Evolutionary conservation across 1,140 invertebrate genomes (phyloP).

Genomic region (Oncopeltus fasciatus): DNA sequence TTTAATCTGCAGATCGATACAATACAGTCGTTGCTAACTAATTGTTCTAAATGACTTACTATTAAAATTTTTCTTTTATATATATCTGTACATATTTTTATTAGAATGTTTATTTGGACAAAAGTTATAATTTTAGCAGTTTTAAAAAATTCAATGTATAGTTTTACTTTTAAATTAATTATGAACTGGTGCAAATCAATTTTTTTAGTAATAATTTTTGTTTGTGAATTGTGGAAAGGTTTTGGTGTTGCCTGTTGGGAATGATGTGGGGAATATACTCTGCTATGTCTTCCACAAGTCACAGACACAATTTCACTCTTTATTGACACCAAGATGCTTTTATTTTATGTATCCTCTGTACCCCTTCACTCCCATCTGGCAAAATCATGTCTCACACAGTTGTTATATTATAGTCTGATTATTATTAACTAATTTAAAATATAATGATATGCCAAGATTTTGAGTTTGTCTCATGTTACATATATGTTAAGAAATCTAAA

Average conservation of each 20-base stretch:
- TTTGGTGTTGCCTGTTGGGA: slow-evolving; percentile 8
- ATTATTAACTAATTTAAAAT: slow-evolving; percentile 10
- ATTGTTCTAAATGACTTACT: slow-evolving; percentile 6
- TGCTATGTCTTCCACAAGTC: slow-evolving; percentile 4
- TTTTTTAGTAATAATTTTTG: neutral
- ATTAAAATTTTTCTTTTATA: neutral
- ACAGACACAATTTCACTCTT: slow-evolving; percentile 1
- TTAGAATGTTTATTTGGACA: slow-evolving; percentile 3
- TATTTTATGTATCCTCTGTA: neutral
- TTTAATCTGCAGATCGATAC: slow-evolving; percentile 10
- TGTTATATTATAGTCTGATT: slow-evolving; percentile 16
- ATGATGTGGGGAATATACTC: slow-evolving; percentile 3
- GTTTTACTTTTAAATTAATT: neutral
- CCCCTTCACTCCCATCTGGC: slow-evolving; percentile 6
- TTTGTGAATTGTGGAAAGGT: slow-evolving; percentile 9
- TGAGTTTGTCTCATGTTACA: slow-evolving; percentile 13
- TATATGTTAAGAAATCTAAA: slow-evolving; percentile 3
- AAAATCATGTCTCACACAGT: slow-evolving; percentile 8
- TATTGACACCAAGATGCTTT: neutral
- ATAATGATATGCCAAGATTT: slow-evolving; percentile 12
- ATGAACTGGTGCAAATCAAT: neutral
- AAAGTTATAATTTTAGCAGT: neutral
- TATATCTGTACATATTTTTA: neutral
- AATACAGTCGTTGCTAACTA: slow-evolving; percentile 6
- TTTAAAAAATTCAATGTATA: neutral